These are phyloP conservation scores for Geotrupes spiniger DNA, from an alignment of 2,888 invertebrate genomes.

Conservation along the genomic window DNA sequence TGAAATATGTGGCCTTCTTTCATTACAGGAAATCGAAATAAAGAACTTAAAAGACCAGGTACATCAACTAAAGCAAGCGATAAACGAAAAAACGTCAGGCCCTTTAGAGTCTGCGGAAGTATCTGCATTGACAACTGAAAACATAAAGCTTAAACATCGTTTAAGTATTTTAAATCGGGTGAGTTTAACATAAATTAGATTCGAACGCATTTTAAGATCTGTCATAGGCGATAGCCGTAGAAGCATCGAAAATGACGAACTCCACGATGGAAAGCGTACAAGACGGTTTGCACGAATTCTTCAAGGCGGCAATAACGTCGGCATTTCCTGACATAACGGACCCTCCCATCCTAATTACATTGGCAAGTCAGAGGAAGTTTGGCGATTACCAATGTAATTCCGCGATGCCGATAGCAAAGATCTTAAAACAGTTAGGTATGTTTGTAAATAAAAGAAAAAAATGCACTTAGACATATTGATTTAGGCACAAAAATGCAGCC, in stretches of 20 bases:
- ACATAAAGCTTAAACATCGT: slow-evolving; percentile 81
- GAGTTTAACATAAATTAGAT: slow-evolving; percentile 20
- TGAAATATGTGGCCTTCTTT: slow-evolving; percentile 4
- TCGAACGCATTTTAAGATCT: slow-evolving; percentile 3
- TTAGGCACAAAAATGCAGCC: slow-evolving; percentile 65
- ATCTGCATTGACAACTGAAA: slow-evolving; percentile 63
- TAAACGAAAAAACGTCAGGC: slow-evolving; percentile 31
- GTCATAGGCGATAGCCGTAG: slow-evolving; percentile 53
- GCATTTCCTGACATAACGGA: slow-evolving; percentile 77
- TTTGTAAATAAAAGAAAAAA: background rate
- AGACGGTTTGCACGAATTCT: slow-evolving; percentile 65
- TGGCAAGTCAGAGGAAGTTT: slow-evolving; percentile 76
- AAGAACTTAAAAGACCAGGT: slow-evolving; percentile 32
- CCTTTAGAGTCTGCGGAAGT: slow-evolving; percentile 52
- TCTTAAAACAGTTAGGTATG: slow-evolving; percentile 61
- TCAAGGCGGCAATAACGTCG: slow-evolving; percentile 65
- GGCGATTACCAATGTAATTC: slow-evolving; percentile 99
- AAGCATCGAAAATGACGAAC: slow-evolving; percentile 42
- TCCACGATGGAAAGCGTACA: slow-evolving; percentile 60
- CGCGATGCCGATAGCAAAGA: slow-evolving; percentile 81
- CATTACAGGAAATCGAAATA: slow-evolving; percentile 42
- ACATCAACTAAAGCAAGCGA: slow-evolving; percentile 32
- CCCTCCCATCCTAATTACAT: slow-evolving; percentile 66
- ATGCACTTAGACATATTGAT: background rate
- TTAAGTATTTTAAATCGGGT: slow-evolving; percentile 66